phyloP scores from a whole-genome alignment of 2,888 invertebrate genomes.

The Andrena haemorrhoa region DNA sequence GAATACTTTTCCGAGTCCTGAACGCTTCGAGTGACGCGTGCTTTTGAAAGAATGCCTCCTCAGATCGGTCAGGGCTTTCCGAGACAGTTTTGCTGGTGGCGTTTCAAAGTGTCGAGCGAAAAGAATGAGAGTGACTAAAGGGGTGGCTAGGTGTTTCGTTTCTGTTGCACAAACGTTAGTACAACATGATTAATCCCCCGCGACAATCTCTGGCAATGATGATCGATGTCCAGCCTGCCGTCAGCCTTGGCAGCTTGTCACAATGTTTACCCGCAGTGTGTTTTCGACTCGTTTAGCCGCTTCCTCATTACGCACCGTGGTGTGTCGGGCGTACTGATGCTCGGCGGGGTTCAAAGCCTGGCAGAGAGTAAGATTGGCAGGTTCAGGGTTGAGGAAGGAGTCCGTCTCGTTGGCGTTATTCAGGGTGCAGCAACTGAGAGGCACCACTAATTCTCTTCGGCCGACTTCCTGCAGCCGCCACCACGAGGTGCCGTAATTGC shows the following conservation, averaged over 20 bases:
- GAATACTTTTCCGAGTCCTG: too few relatives aligned
- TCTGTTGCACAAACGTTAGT: too few relatives aligned
- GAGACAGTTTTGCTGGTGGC: too few relatives aligned
- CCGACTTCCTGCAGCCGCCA: conserved; percentile 92
- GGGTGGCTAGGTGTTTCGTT: not conserved
- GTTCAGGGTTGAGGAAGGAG: conserved; percentile 91
- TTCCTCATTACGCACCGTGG: conserved; percentile 85
- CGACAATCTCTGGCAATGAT: not conserved
- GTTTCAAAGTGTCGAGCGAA: too few relatives aligned
- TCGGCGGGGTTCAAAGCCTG: conserved; percentile 88
- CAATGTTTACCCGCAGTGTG: conserved; percentile 5
- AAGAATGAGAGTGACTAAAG: too few relatives aligned
- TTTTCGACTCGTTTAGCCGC: conserved; percentile 46
- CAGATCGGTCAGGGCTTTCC: too few relatives aligned
- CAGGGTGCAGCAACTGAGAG: conserved; percentile 90
- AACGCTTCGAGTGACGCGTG: too few relatives aligned
- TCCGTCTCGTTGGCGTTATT: conserved; percentile 86
- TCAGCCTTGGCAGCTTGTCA: not conserved
- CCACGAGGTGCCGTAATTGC: conserved; percentile 92
- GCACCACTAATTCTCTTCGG: conserved; percentile 89
- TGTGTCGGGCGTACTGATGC: conserved; percentile 87
- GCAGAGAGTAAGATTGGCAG: conserved; percentile 90
- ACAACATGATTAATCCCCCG: not conserved
- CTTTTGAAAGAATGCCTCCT: too few relatives aligned
- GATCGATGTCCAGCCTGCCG: not conserved